A percentile compares a stretch with the other conserved stretches of the same genome.
Conservation (phyloP, 2,113 vertebrate species). For the Hystrix brachyura region DNA sequence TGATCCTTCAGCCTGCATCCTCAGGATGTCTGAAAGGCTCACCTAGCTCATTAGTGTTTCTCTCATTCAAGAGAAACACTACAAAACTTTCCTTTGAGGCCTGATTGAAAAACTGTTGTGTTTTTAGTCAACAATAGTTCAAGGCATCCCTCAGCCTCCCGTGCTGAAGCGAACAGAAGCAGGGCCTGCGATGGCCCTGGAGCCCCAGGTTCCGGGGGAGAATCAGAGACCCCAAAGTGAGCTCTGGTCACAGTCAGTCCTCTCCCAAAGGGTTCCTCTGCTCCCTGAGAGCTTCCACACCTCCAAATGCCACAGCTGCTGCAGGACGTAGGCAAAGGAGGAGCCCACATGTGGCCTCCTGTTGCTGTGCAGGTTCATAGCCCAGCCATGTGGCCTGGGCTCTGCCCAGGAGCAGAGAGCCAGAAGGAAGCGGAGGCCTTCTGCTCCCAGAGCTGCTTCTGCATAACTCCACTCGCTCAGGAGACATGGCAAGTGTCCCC, state of each 20-base stretch:
- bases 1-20: not conserved
- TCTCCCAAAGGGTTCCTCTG: not conserved
- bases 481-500: not conserved
- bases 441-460: not conserved
- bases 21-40: not conserved
- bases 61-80: not conserved
- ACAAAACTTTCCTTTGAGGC: not conserved
- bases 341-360: not conserved
- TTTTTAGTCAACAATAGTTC: not conserved
- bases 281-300: not conserved
- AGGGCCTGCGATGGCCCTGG: accelerated
- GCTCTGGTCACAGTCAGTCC: too few species aligned
- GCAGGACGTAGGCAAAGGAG: not conserved
- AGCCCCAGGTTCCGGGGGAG: not conserved
- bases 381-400: not conserved
- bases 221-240: not conserved
- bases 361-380: not conserved
- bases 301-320: not conserved
- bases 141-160: not conserved
- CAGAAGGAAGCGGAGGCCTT: not conserved
- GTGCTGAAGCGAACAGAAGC: not conserved
- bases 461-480: not conserved
- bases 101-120: not conserved
- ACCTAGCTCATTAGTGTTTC: too few species aligned
- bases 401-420: not conserved